Evolutionary conservation across 92 coral and sea anemone species (phyloP), one percentile per base, ranked within the genome.

Genomic region (Zoanthus sansibaricus): DNA sequence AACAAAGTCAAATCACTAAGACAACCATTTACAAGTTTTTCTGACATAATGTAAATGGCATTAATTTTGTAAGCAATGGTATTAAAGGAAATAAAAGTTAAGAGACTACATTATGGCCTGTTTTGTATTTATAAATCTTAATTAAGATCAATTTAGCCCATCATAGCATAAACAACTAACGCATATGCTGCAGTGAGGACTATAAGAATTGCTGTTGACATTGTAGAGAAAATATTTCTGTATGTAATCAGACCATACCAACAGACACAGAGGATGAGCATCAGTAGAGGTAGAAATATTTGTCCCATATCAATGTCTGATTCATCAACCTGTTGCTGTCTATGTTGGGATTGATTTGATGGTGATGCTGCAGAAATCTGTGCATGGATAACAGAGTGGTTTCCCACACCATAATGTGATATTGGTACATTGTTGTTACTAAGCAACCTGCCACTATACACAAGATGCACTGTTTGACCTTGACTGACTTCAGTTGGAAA

Each of bases 231-330:
- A 12, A 97, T 86, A 13, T 95, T 90, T 45, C 96, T 92, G 78
- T 95, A 94, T 70, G 88, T 87, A 49, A 92, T 87, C 17, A 97
- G 78, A 44, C 98, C 99, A 88, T 89, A 95, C 99, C 99, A 97
- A 70, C 97, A 90, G n/a, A 88, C 86, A 46, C 89, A 76, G 10
- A 97, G 91, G 52, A 94, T 86, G 71, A 94, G 33, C 16, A 94
- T 91, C 73, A 97, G 68, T 9, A 97, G 78, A 42, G 99, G 99
- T 30, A 97, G 76, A 82, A 97, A 92, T 48, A 97, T 73, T 76
- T 94, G 94, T 32, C 98, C 93, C 13, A 95, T 54, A 82, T 97
- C 99, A 76, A 97, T 76, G 47, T 94, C 98, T 61, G 88, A 88
- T 33, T 86, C 92, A 1, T 48, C 79, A 67, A 72, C 84, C 3